These are phyloP conservation scores for Pimephales promelas DNA, from an alignment of 2,113 vertebrate species.

Conservation along the genomic window DNA sequence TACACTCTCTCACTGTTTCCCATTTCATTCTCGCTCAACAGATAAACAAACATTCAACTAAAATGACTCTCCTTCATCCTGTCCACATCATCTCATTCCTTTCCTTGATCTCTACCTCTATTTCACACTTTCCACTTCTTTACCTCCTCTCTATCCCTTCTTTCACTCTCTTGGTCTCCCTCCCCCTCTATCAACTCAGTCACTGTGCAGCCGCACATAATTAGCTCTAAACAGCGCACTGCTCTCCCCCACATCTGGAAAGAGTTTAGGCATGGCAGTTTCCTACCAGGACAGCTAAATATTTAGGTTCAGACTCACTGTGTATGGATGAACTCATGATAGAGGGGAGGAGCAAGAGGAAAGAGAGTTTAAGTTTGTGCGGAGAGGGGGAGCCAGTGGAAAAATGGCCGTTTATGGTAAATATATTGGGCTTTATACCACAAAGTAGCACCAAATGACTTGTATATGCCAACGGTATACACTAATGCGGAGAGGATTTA, in stretches of 20 bases:
- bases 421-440: conserved; percentile 31
- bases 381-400: conserved; percentile 21
- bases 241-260: conserved; percentile 82
- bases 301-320: conserved; percentile 86
- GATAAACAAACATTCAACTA: conserved; percentile 1
- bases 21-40: conserved; percentile 6
- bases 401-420: conserved; percentile 11
- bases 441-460: conserved; percentile 33
- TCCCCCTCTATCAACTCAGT: conserved; percentile 65
- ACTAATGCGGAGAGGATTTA: conserved; percentile 41
- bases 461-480: conserved; percentile 34
- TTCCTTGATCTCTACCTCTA: conserved; percentile 24
- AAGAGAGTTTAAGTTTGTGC: conserved; percentile 34
- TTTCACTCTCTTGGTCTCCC: conserved; percentile 31
- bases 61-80: not conserved
- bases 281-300: conserved; percentile 84
- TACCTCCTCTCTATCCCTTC: conserved; percentile 41
- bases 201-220: conserved; percentile 78
- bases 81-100: not conserved
- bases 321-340: conserved; percentile 80
- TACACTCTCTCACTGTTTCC: conserved; percentile 6
- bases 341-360: conserved; percentile 63
- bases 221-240: conserved; percentile 79
- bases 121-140: conserved; percentile 48
- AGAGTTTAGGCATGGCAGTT: conserved; percentile 83